Base-by-base conservation (phyloP, 2,888 invertebrate genomes). In the Lepidocyrtoides sp. region DNA sequence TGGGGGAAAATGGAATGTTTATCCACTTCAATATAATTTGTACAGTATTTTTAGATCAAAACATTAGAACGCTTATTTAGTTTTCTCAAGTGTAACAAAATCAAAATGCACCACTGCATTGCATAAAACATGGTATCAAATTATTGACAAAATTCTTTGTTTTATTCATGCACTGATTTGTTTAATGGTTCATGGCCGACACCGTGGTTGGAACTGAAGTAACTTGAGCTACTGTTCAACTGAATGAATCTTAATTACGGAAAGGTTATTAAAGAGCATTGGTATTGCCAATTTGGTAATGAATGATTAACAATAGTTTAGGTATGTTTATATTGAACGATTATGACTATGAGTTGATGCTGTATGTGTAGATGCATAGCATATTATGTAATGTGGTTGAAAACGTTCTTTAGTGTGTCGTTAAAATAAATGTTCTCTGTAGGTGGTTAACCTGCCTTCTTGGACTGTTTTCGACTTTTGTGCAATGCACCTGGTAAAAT, bases 181-280 rank as follows among this genome's bases (percentile, higher is more conserved):
- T 12, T 66, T 66, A 66, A 36, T 66, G 32, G 66, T 66, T 66
- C 66, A 66, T 36, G 66, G 66, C 32, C 66, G n/a, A 36, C 32
- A 36, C 66, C n/a, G 26, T 29, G 17, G 29, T 10, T 66, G 20
- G 17, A 17, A 54, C 2, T 17, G 54, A 20, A 54, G 17, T 54
- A 36, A 36, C 7, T 36, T 36, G 36, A 7, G 7, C 36, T 7
- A 36, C n/a, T n/a, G n/a, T 36, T 2, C 36, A 2, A 36, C 7
- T 4, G 2, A 36, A 36, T 36, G 36, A 36, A 36, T 4, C n/a
- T n/a, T n/a, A n/a, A n/a, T n/a, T n/a, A n/a, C n/a, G n/a, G n/a
- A n/a, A n/a, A n/a, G n/a, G n/a, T n/a, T n/a, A n/a, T n/a, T n/a
- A n/a, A n/a, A n/a, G n/a, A n/a, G n/a, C n/a, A n/a, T n/a, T n/a